These are phyloP conservation scores for Corythaeola cristata DNA, from an alignment of 2,113 vertebrate species.

Conservation along the genomic window DNA sequence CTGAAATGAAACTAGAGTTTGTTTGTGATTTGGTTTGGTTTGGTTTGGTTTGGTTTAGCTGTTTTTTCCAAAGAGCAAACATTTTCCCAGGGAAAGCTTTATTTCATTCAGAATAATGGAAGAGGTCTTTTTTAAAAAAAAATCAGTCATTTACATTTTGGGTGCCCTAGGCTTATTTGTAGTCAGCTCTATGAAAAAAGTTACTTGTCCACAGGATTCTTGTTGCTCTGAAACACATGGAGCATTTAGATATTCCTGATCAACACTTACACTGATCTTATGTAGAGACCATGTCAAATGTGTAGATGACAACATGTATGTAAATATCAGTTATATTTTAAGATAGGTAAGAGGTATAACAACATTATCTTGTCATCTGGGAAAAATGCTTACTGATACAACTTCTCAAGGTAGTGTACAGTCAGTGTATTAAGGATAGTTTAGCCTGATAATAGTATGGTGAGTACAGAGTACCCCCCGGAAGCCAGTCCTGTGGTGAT, in stretches of 20 bases:
- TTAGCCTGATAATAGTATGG: constrained; percentile 25
- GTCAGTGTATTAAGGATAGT: constrained; percentile 19
- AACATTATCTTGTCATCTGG: neutral
- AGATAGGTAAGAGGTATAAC: neutral
- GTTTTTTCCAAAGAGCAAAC: neutral
- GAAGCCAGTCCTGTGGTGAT: constrained; percentile 43
- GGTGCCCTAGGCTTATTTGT: neutral
- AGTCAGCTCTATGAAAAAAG: neutral
- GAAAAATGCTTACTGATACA: neutral
- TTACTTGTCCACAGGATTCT: neutral
- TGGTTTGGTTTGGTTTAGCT: neutral
- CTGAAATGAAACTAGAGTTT: neutral
- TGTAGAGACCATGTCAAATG: neutral
- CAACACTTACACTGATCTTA: neutral
- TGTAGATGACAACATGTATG: neutral
- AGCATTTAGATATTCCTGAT: neutral
- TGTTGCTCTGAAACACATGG: neutral
- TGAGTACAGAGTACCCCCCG: constrained; percentile 23
- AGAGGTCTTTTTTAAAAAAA: neutral
- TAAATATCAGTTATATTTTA: neutral
- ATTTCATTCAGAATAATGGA: neutral
- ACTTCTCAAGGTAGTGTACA: constrained; percentile 2
- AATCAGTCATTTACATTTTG: neutral
- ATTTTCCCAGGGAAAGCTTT: neutral
- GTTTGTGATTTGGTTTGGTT: neutral